Evolutionary conservation across 2,797 vertebrate genomes (phyloP).

Genomic region (Clamator glandarius): DNA sequence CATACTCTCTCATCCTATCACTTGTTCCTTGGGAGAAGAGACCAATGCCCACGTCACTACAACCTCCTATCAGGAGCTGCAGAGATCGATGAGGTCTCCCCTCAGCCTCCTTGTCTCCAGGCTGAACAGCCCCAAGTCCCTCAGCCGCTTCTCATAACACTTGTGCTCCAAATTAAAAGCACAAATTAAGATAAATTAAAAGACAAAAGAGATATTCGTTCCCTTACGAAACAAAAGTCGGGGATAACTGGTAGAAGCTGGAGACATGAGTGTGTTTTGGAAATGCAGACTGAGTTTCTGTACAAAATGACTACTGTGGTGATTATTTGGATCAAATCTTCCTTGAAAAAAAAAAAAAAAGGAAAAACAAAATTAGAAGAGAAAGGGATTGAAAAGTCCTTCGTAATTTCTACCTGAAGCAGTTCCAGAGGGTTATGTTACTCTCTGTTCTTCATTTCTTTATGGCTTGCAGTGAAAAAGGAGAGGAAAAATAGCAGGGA

Average conservation of each 20-base stretch:
- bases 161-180: too few relatives aligned
- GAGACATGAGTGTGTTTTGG: neutral
- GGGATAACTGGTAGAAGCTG: neutral
- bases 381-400: neutral
- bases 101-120: too few relatives aligned
- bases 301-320: neutral
- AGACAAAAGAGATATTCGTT: neutral
- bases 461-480: neutral
- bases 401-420: neutral
- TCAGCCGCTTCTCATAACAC: too few relatives aligned
- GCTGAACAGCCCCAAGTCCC: too few relatives aligned
- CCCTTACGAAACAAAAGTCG: fast-evolving
- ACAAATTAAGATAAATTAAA: neutral
- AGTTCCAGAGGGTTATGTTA: neutral
- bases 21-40: too few relatives aligned
- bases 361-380: neutral
- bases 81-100: too few relatives aligned
- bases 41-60: too few relatives aligned
- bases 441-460: neutral
- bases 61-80: too few relatives aligned
- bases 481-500: neutral
- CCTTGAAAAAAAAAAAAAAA: neutral
- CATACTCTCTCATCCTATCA: too few relatives aligned
- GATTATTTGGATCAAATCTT: neutral
- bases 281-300: neutral